Evolutionary conservation across 2,797 vertebrate species (phyloP).

Genomic region (Coregonus ussuriensis): DNA sequence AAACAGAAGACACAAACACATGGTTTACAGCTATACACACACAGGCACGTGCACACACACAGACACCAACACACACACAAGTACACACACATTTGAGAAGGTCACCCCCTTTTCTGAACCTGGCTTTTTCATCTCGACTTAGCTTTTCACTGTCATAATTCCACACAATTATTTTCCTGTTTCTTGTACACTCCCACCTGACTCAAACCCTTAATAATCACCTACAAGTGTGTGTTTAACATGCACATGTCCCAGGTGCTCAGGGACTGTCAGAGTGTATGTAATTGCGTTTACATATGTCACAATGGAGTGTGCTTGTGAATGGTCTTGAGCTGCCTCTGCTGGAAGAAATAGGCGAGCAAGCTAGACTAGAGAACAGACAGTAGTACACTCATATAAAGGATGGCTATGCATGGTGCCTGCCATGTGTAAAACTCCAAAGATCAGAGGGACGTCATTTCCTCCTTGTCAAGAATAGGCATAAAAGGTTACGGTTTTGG

Average conservation of each 20-base stretch:
- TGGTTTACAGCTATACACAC: background rate
- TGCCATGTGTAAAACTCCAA: constrained; percentile 35
- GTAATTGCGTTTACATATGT: constrained; percentile 13
- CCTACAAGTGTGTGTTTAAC: constrained; percentile 3
- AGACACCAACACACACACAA: constrained; percentile 16
- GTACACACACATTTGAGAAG: constrained; percentile 10
- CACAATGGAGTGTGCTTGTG: too few relatives aligned
- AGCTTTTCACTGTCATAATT: background rate
- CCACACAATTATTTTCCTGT: background rate
- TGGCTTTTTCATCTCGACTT: background rate
- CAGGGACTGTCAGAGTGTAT: background rate
- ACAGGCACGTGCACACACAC: constrained; percentile 5
- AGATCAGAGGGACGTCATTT: constrained; percentile 53
- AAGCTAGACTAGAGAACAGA: background rate
- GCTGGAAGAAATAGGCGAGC: background rate
- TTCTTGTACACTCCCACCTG: background rate
- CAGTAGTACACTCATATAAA: constrained; percentile 33
- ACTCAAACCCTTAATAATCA: constrained; percentile 19
- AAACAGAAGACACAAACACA: constrained; percentile 37
- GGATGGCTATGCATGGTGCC: constrained; percentile 50
- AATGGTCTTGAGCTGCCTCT: background rate
- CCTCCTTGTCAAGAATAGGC: constrained; percentile 60
- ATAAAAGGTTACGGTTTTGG: constrained; percentile 31
- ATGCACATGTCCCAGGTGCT: background rate
- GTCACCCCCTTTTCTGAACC: background rate